A percentile compares a stretch with the other conserved stretches of the same genome.
These are phyloP conservation scores for Thecocarcelia acutangulata DNA, from an alignment of 2,888 invertebrate species.

Conservation along the genomic window DNA sequence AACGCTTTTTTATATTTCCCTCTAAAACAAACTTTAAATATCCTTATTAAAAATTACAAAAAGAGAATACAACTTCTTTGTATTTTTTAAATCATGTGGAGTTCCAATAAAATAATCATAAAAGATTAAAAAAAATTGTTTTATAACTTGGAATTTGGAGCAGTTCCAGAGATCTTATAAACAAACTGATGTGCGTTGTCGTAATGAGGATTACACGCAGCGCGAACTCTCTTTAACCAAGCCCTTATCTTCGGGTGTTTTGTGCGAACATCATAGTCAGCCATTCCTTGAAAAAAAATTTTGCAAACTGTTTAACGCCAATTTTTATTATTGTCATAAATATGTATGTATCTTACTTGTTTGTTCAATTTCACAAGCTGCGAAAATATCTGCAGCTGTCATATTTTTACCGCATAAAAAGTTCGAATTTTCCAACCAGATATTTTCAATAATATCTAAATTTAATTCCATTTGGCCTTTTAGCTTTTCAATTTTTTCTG, in stretches of 20 bases:
- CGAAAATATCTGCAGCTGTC: conserved; percentile 88
- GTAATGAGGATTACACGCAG: conserved; percentile 85
- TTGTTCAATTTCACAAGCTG: conserved; percentile 90
- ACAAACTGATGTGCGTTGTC: conserved; percentile 84
- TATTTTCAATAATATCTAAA: conserved; percentile 84
- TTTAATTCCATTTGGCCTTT: conserved; percentile 83
- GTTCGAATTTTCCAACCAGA: conserved; percentile 83
- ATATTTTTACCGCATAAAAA: conserved; percentile 84
- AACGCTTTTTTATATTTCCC: no score
- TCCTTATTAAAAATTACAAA: no score
- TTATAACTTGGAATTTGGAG: conserved; percentile 77
- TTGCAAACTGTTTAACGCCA: not conserved
- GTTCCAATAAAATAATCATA: not conserved
- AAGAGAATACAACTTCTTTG: no score
- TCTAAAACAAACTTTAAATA: no score
- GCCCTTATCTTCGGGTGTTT: conserved; percentile 84
- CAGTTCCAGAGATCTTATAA: conserved; percentile 82
- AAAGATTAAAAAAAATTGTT: not conserved
- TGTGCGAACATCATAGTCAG: conserved; percentile 85
- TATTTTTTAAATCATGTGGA: no score
- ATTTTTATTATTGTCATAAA: not conserved
- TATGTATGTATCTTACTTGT: conserved; percentile 83
- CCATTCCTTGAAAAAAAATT: conserved; percentile 83
- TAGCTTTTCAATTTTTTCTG: conserved; percentile 80
- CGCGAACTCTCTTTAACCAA: conserved; percentile 86